Percentiles rank a stretch among this genome's conserved stretches.
Evolutionary conservation across 2,113 vertebrate genomes (phyloP).

Genomic region (Campylomormyrus tamandua): DNA sequence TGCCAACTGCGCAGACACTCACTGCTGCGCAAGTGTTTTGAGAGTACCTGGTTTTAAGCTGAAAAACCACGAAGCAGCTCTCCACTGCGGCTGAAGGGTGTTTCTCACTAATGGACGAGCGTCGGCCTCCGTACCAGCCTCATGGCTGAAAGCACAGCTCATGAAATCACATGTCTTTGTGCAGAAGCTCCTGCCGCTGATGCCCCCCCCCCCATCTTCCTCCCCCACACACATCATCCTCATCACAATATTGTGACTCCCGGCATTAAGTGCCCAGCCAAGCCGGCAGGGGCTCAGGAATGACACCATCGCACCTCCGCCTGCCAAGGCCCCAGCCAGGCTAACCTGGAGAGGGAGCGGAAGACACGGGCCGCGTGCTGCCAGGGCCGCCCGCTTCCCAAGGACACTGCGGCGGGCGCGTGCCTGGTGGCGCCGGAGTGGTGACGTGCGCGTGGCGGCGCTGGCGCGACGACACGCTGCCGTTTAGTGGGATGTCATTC

Average conservation of each 20-base stretch:
- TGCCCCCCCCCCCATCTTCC: neutral
- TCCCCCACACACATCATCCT: neutral
- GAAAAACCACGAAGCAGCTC: neutral
- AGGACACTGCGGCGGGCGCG: conserved; percentile 58
- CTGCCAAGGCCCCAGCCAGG: neutral
- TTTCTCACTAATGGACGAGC: neutral
- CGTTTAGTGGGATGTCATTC: neutral
- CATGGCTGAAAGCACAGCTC: neutral
- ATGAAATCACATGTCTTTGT: neutral
- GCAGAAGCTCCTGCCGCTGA: neutral
- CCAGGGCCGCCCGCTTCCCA: conserved; percentile 58
- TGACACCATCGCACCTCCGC: neutral
- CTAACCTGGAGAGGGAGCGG: conserved; percentile 21
- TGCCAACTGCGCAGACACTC: neutral
- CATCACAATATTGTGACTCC: neutral
- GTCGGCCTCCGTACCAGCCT: neutral
- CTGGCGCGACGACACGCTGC: conserved; percentile 11
- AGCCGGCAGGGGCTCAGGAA: neutral
- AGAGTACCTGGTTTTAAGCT: neutral
- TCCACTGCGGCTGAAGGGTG: neutral
- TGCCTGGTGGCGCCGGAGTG: conserved; percentile 27
- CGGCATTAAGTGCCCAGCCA: neutral
- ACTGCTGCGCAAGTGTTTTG: neutral
- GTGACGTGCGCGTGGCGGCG: neutral
- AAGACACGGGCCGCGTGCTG: conserved; percentile 28